Conservation (phyloP, 2,797 vertebrate species). For the Limosa lapponica region DNA sequence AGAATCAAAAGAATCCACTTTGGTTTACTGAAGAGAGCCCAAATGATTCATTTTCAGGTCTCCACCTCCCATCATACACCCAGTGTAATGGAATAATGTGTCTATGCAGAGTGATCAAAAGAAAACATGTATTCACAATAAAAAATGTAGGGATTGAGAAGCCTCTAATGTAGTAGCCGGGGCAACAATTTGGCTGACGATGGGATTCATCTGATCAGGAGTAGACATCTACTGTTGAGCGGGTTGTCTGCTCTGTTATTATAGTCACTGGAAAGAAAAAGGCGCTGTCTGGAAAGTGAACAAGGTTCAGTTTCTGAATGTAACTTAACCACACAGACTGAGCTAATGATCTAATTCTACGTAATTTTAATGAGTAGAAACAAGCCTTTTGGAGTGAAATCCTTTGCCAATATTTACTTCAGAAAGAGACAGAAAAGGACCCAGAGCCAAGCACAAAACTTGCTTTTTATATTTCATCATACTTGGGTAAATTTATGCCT, state of each 20-base stretch:
- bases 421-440: background rate
- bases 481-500: background rate
- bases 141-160: background rate
- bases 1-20: background rate
- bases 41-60: constrained; percentile 37
- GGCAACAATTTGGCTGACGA: background rate
- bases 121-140: background rate
- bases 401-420: background rate
- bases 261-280: background rate
- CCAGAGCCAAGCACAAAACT: background rate
- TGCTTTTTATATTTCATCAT: background rate
- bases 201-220: background rate
- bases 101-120: background rate
- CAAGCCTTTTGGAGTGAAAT: background rate
- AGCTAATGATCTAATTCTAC: constrained; percentile 1
- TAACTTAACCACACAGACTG: background rate
- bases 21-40: background rate
- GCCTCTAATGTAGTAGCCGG: background rate
- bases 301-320: background rate
- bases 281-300: background rate
- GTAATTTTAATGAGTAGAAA: constrained; percentile 31
- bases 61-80: background rate
- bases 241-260: background rate
- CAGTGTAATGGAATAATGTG: background rate
- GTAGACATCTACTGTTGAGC: constrained; percentile 2